Evolutionary conservation across 2,113 vertebrate genomes (phyloP).

Genomic region (Tamias sibiricus): DNA sequence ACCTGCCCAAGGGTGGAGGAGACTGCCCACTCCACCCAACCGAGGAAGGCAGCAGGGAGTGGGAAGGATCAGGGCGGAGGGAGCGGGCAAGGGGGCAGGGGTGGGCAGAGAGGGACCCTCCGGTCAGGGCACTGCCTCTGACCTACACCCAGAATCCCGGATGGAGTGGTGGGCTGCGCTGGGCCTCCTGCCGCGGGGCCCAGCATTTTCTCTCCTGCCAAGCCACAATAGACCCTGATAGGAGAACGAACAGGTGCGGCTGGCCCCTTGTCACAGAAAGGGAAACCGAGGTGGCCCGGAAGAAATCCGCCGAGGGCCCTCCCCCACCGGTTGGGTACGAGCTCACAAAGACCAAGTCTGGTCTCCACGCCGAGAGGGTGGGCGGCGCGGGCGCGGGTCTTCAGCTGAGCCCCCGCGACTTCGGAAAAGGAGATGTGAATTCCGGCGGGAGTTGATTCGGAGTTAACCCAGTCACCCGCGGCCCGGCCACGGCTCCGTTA

Average conservation of each 20-base stretch:
- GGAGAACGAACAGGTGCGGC: fast-evolving
- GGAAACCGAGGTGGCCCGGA: background rate
- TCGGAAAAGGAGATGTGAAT: background rate
- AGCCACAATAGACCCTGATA: background rate
- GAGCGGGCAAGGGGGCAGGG: fast-evolving
- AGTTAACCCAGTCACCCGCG: background rate
- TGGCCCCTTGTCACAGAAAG: background rate
- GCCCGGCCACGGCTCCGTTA: background rate
- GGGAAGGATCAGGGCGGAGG: fast-evolving
- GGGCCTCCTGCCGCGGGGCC: background rate
- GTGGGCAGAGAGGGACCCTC: background rate
- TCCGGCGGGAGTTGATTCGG: fast-evolving
- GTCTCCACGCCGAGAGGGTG: background rate
- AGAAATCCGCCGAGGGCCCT: fast-evolving
- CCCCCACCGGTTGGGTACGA: fast-evolving
- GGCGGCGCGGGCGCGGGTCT: background rate
- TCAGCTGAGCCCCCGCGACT: fast-evolving
- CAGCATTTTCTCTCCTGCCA: background rate
- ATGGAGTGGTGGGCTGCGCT: fast-evolving
- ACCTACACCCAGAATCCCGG: fast-evolving
- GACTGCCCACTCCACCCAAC: fast-evolving
- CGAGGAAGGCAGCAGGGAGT: fast-evolving
- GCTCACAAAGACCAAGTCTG: background rate
- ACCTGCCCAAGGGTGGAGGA: fast-evolving
- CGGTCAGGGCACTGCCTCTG: fast-evolving